Percentiles rank a stretch among this genome's conserved stretches.
Conservation (phyloP, 2,113 vertebrate species). For the Crotalus tigris region DNA sequence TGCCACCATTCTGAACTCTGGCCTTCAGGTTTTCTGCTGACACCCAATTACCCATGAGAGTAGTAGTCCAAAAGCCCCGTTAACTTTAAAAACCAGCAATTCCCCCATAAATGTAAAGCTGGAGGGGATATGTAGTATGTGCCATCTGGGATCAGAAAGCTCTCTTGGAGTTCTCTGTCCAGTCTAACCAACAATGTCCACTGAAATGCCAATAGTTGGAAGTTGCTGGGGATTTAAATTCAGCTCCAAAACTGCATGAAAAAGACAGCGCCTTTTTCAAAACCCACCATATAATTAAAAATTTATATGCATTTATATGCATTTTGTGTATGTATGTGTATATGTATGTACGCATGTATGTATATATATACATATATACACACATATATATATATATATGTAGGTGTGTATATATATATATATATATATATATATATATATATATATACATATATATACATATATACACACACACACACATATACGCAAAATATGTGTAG, state of each 20-base stretch:
- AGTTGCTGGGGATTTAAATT: neutral
- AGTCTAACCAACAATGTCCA: neutral
- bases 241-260: slow-evolving; percentile 32
- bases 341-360: neutral
- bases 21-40: neutral
- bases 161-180: slow-evolving; percentile 5
- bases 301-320: neutral
- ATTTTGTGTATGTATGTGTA: neutral
- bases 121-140: slow-evolving; percentile 26
- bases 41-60: too few relatives aligned
- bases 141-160: slow-evolving; percentile 20
- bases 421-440: too few relatives aligned
- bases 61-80: neutral
- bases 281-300: neutral
- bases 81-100: slow-evolving; percentile 6
- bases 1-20: neutral
- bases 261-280: slow-evolving; percentile 27
- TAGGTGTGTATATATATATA: too few relatives aligned
- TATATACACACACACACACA: rapidly evolving
- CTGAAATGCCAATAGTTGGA: neutral
- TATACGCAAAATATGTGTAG: too few relatives aligned
- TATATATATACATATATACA: too few relatives aligned
- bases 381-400: too few relatives aligned
- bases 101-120: neutral
- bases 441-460: too few relatives aligned